A percentile compares a stretch with the other conserved stretches of the same genome.
phyloP scores from a whole-genome alignment of 2,888 invertebrate genomes.

The Acheta domesticus region DNA sequence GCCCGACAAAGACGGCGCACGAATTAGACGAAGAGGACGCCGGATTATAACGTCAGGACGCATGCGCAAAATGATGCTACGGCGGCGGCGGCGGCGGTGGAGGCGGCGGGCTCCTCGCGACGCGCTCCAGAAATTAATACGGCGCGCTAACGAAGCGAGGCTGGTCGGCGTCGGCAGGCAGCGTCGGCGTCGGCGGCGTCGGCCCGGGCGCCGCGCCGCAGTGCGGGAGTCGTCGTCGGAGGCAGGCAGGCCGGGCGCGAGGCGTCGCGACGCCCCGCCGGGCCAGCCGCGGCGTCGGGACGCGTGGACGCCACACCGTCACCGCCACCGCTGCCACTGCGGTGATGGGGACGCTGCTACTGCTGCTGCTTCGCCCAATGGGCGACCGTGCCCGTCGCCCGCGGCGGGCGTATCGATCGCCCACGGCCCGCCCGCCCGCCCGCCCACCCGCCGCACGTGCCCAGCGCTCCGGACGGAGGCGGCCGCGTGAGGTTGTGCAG shows the following conservation, averaged over 20 bases:
- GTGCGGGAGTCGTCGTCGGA: not conserved
- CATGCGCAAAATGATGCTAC: not conserved
- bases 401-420: no score
- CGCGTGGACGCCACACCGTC: no score
- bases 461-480: no score
- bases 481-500: no score
- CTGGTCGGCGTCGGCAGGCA: not conserved
- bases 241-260: not conserved
- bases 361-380: no score
- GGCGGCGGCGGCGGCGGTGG: constrained; percentile 4
- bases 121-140: constrained; percentile 18
- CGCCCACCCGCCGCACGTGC: no score
- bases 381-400: no score
- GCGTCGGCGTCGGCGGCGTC: no score
- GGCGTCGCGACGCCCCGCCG: not conserved
- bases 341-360: no score
- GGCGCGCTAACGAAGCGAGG: constrained; percentile 7
- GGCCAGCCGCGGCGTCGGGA: no score
- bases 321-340: no score
- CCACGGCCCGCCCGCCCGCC: no score
- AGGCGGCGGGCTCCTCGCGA: not conserved
- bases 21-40: constrained; percentile 1
- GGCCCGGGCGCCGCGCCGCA: not conserved
- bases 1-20: not conserved
- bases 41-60: constrained; percentile 1